Evolutionary conservation across 2,888 invertebrate species (phyloP), one percentile per base, ranked within the genome.

Genomic region (Rutpela maculata): DNA sequence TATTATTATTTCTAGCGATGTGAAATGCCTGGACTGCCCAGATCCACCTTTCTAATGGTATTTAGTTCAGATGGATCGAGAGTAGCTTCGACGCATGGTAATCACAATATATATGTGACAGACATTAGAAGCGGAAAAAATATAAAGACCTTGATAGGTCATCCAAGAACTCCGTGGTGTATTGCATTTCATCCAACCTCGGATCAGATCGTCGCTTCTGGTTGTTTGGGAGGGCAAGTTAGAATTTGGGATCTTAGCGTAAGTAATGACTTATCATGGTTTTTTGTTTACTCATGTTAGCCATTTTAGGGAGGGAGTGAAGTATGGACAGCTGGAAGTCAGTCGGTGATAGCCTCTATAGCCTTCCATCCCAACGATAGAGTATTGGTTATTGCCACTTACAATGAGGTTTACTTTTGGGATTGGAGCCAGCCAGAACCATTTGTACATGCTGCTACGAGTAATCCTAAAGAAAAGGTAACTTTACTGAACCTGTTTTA

Each of bases 321-420:
- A 43, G 43, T 43, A 4, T 43, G 43, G 43, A 43, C 43, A 12
- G 43, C 43, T 43, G 43, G 43, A 15, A 43, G 12, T 43, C 43
- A 43, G 43, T 43, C 43, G 12, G 43, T 43, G 12, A 43, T 43
- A 43, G 43, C 43, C 15, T 43, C 43, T 43, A 43, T 43, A 43
- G 43, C 43, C 4, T 43, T 43, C 15, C 43, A 43, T 43, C 43
- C 43, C 12, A 43, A 43, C 12, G 43, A 43, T 43, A 43, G 43
- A 9, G 43, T 43, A 12, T 15, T 43, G 69, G 96, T 96, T n/a
- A 95, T 97, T 84, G 97, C 97, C 19, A 95, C 96, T 0, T 93
- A 92, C 86, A 96, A 96, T 91, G 94, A 95, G 88, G 91, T 97
- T 10, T 94, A 95, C 88, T 96, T 97, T 89, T 97, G 97, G 97